Evolutionary conservation across 2,888 invertebrate genomes (phyloP).

Genomic region (Geophilus truncorum): DNA sequence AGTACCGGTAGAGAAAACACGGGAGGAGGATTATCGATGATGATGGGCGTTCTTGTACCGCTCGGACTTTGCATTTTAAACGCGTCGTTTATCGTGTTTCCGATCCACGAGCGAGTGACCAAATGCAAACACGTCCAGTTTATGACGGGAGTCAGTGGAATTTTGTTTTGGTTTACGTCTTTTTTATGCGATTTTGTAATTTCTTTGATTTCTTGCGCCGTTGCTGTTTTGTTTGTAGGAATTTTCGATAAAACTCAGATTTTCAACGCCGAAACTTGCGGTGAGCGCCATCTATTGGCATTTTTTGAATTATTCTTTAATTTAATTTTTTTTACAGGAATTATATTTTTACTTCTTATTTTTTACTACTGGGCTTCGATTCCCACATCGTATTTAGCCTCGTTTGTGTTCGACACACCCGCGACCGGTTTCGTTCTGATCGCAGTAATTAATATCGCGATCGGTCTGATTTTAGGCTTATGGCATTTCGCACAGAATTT

Average conservation of each 20-base stretch:
- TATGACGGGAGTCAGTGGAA: slow-evolving; percentile 48
- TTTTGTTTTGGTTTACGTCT: slow-evolving; percentile 50
- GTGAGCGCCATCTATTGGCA: too few species aligned
- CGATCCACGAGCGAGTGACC: slow-evolving; percentile 43
- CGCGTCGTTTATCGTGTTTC: slow-evolving; percentile 49
- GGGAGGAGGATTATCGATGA: background rate
- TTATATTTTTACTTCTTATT: slow-evolving; percentile 53
- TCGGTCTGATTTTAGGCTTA: too few species aligned
- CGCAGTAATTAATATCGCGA: background rate
- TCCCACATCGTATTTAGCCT: slow-evolving; percentile 61
- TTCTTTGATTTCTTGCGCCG: slow-evolving; percentile 45
- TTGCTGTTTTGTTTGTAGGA: slow-evolving; percentile 47
- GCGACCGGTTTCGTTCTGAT: background rate
- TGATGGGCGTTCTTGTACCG: slow-evolving; percentile 39
- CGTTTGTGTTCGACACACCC: slow-evolving; percentile 49
- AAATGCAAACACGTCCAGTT: slow-evolving; percentile 48
- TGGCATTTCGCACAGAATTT: background rate
- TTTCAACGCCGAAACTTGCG: slow-evolving; percentile 39
- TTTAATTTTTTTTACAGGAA: slow-evolving; percentile 47
- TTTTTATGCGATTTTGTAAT: slow-evolving; percentile 51
- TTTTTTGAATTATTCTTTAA: background rate
- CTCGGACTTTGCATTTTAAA: slow-evolving; percentile 56
- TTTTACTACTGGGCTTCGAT: slow-evolving; percentile 60
- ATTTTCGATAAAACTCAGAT: slow-evolving; percentile 46
- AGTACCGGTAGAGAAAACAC: too few species aligned